Evolutionary conservation across 2,113 vertebrate species (phyloP).

Genomic region (Gila orcuttii): DNA sequence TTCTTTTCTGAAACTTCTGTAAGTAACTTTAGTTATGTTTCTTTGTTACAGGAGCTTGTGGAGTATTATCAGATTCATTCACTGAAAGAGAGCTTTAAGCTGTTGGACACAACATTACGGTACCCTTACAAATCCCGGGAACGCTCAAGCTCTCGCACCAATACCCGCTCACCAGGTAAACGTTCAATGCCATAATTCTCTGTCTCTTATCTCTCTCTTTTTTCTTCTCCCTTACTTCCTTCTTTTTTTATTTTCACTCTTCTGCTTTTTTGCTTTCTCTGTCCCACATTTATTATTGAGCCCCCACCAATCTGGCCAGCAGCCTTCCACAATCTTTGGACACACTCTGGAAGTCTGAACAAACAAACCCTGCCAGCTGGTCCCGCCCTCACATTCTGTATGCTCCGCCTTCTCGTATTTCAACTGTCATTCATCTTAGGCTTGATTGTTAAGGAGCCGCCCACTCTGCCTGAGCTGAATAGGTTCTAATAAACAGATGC

Average conservation of each 20-base stretch:
- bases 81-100: constrained; percentile 97
- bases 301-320: constrained; percentile 18
- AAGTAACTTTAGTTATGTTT: neutral
- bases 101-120: constrained; percentile 91
- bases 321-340: neutral
- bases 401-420: constrained; percentile 42
- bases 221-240: neutral
- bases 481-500: constrained; percentile 53
- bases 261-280: neutral
- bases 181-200: neutral
- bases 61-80: constrained; percentile 98
- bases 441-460: constrained; percentile 10
- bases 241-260: neutral
- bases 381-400: constrained; percentile 50
- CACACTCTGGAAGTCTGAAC: constrained; percentile 14
- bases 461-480: constrained; percentile 48
- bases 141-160: constrained; percentile 80
- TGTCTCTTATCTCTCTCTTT: neutral
- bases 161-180: constrained; percentile 89
- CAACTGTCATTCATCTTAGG: constrained; percentile 50
- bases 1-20: neutral
- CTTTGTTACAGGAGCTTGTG: constrained; percentile 85
- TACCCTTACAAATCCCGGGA: constrained; percentile 93
- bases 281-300: neutral
- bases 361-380: constrained; percentile 47